Evolutionary conservation across 1,140 invertebrate genomes (phyloP), one percentile per base, ranked within the genome.

Genomic region (Zelostemma sp.): DNA sequence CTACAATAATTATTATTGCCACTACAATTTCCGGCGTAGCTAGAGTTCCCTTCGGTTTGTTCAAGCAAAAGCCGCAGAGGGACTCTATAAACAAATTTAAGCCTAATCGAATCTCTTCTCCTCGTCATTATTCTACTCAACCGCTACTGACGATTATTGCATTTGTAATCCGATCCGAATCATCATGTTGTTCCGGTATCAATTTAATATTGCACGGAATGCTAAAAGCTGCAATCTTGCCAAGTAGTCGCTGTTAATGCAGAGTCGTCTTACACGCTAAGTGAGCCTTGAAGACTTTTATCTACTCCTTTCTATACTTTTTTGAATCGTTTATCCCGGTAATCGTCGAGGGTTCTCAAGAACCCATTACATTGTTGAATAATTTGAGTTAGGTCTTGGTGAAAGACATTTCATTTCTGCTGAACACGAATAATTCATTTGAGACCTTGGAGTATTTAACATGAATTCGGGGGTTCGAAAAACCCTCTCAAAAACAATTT

Each of bases 41-140:
- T 51, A 21, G 11, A 21, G 47, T 14, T 63, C 51, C 60, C 60
- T 25, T 8, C 35, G 49, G 45, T 46, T 63, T 47, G 51, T 53
- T 57, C 48, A 25, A 57, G 47, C 50, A 56, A 64, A 64, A 64
- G 47, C 54, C 41, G 41, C 40, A 51, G 46, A 55, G 48, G 41
- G 43, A 54, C 60, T 63, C 59, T 46, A 69, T 68, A 73, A 75
- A 73, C 68, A 75, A 71, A 75, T 73, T 75, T 64, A 45, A 33
- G 43, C 45, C 47, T 75, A 69, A 75, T 71, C 61, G 68, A 66
- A 73, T 75, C 65, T 45, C 19, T 1, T 35, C 2, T 25, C 45
- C 38, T 53, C 48, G 40, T 49, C 60, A 63, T 68, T 64, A 67
- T 62, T 40, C 50, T 68, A 21, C 38, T 48, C 31, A 56, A 41